phyloP scores from a whole-genome alignment of 2,888 invertebrate genomes.

The Sceliomorpha sp. region DNA sequence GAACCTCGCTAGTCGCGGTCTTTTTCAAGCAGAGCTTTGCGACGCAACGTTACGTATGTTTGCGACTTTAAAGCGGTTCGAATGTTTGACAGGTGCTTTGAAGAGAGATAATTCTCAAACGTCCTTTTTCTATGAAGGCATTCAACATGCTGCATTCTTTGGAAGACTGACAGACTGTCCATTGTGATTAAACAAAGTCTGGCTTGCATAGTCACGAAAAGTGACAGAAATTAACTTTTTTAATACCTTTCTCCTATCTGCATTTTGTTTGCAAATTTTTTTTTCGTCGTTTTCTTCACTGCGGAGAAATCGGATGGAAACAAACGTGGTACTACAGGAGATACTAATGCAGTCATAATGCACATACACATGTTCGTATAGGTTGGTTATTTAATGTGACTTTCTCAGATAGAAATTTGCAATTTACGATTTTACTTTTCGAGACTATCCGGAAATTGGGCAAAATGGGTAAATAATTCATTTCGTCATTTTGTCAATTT shows the following conservation, averaged over 20 bases:
- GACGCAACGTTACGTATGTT: background rate
- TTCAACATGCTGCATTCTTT: constrained; percentile 30
- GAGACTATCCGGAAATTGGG: too few relatives aligned
- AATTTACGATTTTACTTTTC: too few relatives aligned
- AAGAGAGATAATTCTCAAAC: constrained; percentile 32
- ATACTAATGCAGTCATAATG: too few relatives aligned
- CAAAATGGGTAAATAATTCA: too few relatives aligned
- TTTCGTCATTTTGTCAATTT: too few relatives aligned
- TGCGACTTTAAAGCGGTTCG: constrained; percentile 29
- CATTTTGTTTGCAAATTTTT: constrained; percentile 15
- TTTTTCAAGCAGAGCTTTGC: too few relatives aligned
- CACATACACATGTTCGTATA: too few relatives aligned
- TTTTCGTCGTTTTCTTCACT: constrained; percentile 7
- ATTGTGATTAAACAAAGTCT: constrained; percentile 32
- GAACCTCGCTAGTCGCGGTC: too few relatives aligned
- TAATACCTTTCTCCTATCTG: constrained; percentile 23
- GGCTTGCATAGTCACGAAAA: constrained; percentile 20
- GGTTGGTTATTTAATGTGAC: too few relatives aligned
- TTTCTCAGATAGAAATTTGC: too few relatives aligned
- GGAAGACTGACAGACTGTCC: constrained; percentile 39
- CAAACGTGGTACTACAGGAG: too few relatives aligned
- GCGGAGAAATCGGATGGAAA: too few relatives aligned
- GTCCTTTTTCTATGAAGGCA: constrained; percentile 37
- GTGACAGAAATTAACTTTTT: constrained; percentile 45
- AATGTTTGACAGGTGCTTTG: constrained; percentile 45